Evolutionary conservation across 2,113 vertebrate genomes (phyloP).

Genomic region (Ciconia stormi): DNA sequence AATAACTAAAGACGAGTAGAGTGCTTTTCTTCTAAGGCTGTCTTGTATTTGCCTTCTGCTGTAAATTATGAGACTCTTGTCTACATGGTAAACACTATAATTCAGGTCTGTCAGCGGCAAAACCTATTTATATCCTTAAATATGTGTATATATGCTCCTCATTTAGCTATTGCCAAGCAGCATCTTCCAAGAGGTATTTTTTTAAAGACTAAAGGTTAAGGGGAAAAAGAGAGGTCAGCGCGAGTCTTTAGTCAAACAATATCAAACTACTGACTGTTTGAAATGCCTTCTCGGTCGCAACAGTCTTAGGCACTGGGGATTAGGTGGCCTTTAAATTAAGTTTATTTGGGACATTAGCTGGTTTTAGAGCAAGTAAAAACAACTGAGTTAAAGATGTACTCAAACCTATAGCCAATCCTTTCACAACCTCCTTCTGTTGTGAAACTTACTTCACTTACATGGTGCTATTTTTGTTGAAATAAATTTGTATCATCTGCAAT

Average conservation of each 20-base stretch:
- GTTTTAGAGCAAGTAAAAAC: background rate
- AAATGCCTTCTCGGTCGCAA: background rate
- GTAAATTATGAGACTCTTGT: background rate
- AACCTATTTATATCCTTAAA: background rate
- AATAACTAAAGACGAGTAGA: background rate
- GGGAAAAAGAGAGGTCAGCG: background rate
- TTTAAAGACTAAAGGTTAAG: background rate
- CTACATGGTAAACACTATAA: background rate
- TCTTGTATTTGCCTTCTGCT: background rate
- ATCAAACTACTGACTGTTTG: background rate
- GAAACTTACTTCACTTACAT: background rate
- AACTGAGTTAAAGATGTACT: background rate
- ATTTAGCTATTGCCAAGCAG: background rate
- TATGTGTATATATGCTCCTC: background rate
- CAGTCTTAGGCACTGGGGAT: background rate
- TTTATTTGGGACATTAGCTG: background rate
- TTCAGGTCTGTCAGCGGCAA: background rate
- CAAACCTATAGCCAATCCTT: background rate
- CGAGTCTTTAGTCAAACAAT: background rate
- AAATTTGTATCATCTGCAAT: background rate
- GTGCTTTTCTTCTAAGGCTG: background rate
- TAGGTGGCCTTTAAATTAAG: background rate
- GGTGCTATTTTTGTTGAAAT: background rate
- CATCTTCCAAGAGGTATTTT: background rate
- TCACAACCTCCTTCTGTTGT: background rate